Evolutionary conservation across 2,113 vertebrate species (phyloP).

Genomic region (Mastomys coucha): DNA sequence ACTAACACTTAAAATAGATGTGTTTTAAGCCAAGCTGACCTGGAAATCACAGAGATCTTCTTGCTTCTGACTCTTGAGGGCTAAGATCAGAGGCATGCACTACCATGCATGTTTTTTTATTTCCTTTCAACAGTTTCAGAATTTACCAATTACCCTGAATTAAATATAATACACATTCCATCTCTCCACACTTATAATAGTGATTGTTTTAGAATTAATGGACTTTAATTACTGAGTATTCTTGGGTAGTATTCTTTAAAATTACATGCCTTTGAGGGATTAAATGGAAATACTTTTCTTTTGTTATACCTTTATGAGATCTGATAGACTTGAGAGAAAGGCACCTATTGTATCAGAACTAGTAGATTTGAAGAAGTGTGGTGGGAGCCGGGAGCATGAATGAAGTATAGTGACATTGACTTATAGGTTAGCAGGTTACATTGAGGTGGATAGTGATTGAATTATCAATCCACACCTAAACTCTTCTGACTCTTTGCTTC

Average conservation of each 20-base stretch:
- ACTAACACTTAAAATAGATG: neutral
- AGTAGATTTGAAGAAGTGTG: neutral
- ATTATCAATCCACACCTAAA: neutral
- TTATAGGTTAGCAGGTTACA: neutral
- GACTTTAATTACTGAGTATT: neutral
- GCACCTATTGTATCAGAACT: neutral
- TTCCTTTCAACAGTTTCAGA: neutral
- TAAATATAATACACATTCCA: neutral
- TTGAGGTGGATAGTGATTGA: neutral
- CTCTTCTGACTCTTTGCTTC: neutral
- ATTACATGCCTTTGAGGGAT: neutral
- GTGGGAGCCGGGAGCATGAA: neutral
- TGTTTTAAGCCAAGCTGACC: neutral
- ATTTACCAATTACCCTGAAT: neutral
- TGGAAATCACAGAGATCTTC: neutral
- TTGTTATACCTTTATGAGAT: neutral
- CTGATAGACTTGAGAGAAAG: neutral
- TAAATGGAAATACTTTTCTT: neutral
- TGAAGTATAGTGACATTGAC: neutral
- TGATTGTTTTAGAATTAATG: neutral
- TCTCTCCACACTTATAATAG: neutral
- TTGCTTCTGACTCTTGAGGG: neutral
- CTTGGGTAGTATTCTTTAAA: neutral
- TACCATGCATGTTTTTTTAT: neutral
- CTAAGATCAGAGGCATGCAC: neutral